These are phyloP conservation scores for Patella pellucida DNA, from an alignment of 2,888 invertebrate species.

Conservation along the genomic window DNA sequence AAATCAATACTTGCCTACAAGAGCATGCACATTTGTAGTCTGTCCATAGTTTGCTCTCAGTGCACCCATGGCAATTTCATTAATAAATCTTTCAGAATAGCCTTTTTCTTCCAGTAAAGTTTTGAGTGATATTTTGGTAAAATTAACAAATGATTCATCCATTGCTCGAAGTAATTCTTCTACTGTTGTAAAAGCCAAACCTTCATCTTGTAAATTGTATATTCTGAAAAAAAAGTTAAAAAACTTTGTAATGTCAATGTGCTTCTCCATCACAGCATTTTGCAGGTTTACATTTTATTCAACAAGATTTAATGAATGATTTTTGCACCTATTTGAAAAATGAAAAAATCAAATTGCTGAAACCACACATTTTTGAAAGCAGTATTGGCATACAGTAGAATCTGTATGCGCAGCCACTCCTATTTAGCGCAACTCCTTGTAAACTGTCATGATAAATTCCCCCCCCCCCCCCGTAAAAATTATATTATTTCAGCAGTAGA, in stretches of 20 bases:
- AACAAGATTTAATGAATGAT: neutral
- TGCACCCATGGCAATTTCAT: slow-evolving; percentile 75
- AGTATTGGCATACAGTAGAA: too few relatives aligned
- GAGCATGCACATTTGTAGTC: slow-evolving; percentile 73
- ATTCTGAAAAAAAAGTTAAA: slow-evolving; percentile 72
- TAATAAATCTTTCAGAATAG: slow-evolving; percentile 73
- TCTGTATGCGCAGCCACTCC: too few relatives aligned
- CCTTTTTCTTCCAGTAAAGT: slow-evolving; percentile 69
- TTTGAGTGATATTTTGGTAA: slow-evolving; percentile 65
- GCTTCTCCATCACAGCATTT: too few relatives aligned
- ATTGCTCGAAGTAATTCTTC: slow-evolving; percentile 74
- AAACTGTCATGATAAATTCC: too few relatives aligned
- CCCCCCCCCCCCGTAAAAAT: too few relatives aligned
- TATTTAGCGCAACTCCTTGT: too few relatives aligned
- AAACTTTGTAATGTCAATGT: too few relatives aligned
- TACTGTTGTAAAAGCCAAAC: slow-evolving; percentile 73
- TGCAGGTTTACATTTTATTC: neutral
- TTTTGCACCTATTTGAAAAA: neutral
- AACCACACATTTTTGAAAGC: too few relatives aligned
- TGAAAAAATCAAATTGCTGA: neutral
- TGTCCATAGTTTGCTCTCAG: slow-evolving; percentile 78
- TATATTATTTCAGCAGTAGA: too few relatives aligned
- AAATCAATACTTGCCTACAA: slow-evolving; percentile 73
- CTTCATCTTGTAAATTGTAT: slow-evolving; percentile 74
- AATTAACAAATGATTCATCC: slow-evolving; percentile 73